Evolutionary conservation across 2,113 vertebrate genomes (phyloP), one percentile per base, ranked within the genome.

Genomic region (Tenrec ecaudatus): DNA sequence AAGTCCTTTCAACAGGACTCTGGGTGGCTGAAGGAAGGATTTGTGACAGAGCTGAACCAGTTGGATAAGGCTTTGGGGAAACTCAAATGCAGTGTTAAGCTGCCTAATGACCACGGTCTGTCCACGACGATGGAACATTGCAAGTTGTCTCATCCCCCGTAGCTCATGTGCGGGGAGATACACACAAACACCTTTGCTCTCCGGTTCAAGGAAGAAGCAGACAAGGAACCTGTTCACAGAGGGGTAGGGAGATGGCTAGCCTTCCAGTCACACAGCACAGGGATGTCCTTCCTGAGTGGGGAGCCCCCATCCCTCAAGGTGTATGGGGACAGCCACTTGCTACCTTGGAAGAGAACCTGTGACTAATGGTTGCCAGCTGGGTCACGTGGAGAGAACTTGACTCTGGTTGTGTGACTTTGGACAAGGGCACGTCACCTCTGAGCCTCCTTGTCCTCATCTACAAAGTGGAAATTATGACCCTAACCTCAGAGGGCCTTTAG

Each of bases 401-500:
- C 38, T 23, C 47, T 33, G 62, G 76, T 2, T 75, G 27, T 62
- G 94, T 86, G 89, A 96, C 86, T 89, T 86, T 89, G 92, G 60
- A 38, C 78, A 95, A 96, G 36, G 83, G 11, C n/a, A 88, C 20
- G 84, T 81, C 80, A 90, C 86, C 66, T 73, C 68, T 75, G 77
- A 91, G 91, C 91, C 91, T 95, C 91, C 66, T 81, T 80, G 66
- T 93, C 86, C 66, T 94, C 29, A 8, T 90, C 94, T 89, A 89
- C 77, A 95, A 88, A 94, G 92, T 89, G 38, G 87, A 96, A 94
- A 91, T 91, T 25, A 94, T 38, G 58, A 43, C 33, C 36, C 43
- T 82, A 79, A 89, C 82, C 91, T 94, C 87, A 57, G 84, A 95
- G 94, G 79, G 87, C 91, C 89, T 22, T 47, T 96, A 92, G 95